These are phyloP conservation scores for Anarrhichthys ocellatus DNA, from an alignment of 2,113 vertebrate species.

Conservation along the genomic window DNA sequence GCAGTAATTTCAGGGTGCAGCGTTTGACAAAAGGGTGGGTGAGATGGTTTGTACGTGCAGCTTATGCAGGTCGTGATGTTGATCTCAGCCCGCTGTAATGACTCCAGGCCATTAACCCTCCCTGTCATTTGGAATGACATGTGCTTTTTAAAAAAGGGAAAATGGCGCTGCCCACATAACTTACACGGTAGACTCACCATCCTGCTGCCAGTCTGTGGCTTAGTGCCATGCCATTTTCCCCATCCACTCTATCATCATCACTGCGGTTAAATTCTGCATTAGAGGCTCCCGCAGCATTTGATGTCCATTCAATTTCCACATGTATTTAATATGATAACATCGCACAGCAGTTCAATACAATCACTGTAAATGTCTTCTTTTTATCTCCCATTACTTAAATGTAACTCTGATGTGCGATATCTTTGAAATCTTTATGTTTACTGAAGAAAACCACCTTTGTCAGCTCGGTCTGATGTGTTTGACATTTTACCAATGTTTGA, in stretches of 20 bases:
- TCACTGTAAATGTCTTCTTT: slow-evolving; percentile 24
- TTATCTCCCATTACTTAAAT: slow-evolving; percentile 9
- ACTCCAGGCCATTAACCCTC: slow-evolving; percentile 70
- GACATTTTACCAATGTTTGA: background rate
- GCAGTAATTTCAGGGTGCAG: slow-evolving; percentile 51
- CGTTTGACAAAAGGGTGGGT: slow-evolving; percentile 45
- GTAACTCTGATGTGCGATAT: background rate
- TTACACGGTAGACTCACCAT: slow-evolving; percentile 59
- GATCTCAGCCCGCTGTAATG: slow-evolving; percentile 68
- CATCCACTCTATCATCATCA: slow-evolving; percentile 42
- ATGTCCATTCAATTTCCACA: slow-evolving; percentile 36
- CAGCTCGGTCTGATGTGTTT: background rate
- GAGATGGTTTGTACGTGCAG: slow-evolving; percentile 23
- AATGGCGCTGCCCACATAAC: slow-evolving; percentile 62
- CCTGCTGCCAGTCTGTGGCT: slow-evolving; percentile 55
- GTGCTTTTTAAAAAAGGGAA: slow-evolving; percentile 68
- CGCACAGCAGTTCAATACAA: slow-evolving; percentile 25
- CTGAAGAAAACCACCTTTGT: background rate
- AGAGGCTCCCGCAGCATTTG: slow-evolving; percentile 23
- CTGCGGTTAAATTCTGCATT: slow-evolving; percentile 35
- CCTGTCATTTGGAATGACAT: slow-evolving; percentile 55
- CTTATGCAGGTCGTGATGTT: slow-evolving; percentile 59
- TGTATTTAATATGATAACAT: slow-evolving; percentile 24
- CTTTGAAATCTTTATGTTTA: background rate
- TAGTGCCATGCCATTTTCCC: slow-evolving; percentile 52